Evolutionary conservation across 1,140 invertebrate genomes (phyloP).

Genomic region (Phymorhynchus buccinoides): DNA sequence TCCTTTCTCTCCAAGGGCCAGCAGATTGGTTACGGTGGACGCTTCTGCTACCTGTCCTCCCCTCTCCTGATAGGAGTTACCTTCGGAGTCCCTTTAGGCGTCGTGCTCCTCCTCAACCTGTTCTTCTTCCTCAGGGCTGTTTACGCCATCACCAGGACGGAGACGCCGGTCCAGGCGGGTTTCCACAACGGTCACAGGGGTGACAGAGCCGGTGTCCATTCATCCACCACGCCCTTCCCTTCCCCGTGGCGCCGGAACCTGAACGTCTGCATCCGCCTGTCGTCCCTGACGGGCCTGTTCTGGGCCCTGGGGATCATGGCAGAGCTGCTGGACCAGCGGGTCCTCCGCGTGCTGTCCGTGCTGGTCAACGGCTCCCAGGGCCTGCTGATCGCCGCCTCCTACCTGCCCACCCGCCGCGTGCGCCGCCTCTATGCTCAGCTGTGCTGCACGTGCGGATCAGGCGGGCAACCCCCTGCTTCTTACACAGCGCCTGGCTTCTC

Average conservation of each 20-base stretch:
- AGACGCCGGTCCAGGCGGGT: background rate
- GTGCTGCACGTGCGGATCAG: conserved; percentile 4
- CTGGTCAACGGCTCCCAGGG: conserved; percentile 76
- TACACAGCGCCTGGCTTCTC: background rate
- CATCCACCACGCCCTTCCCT: background rate
- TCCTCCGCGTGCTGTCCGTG: conserved; percentile 76
- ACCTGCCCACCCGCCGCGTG: conserved; percentile 3
- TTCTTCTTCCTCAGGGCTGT: conserved; percentile 43
- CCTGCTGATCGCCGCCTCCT: conserved; percentile 7
- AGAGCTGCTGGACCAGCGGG: conserved; percentile 40
- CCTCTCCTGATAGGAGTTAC: conserved; percentile 26
- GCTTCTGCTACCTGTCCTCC: conserved; percentile 46
- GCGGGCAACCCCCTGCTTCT: background rate
- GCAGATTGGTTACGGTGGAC: conserved; percentile 40
- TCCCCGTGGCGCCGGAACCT: conserved; percentile 40
- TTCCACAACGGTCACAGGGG: background rate
- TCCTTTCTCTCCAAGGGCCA: conserved; percentile 1
- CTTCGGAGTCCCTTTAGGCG: conserved; percentile 38
- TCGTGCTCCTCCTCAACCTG: conserved; percentile 43
- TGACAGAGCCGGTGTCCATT: background rate
- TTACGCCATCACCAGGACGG: conserved; percentile 20
- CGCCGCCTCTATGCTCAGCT: background rate
- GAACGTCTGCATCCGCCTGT: conserved; percentile 53
- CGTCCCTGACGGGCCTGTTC: conserved; percentile 51
- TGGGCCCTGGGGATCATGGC: conserved; percentile 56